Evolutionary conservation across 2,888 invertebrate genomes (phyloP), one percentile per base, ranked within the genome.

Genomic region (Eristalinus sepulchralis): DNA sequence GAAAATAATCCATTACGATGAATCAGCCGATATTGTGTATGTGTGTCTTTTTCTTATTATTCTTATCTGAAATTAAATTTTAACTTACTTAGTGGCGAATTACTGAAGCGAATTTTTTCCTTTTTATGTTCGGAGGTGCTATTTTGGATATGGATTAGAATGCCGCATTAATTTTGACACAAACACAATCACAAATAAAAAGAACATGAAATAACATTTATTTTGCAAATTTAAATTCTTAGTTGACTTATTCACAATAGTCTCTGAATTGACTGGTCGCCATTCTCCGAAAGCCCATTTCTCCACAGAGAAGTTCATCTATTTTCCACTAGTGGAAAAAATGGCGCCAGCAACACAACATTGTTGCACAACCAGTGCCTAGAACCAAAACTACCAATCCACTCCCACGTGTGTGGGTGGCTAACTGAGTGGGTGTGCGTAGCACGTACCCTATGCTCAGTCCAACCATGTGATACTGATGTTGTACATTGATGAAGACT

Each of bases 391-490:
- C 2, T 31, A 3, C 70, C 11, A 31, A 5, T 11, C 1, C n/a
- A 47, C 20, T 6, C 17, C 17, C 47, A 4, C 13, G 17, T 67
- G 31, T 67, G 47, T 33, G 64, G 31, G 62, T 68, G 47, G 10
- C 6, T 22, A 17, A 36, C 2, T 11, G 13, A 39, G 8, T 27
- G 36, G 13, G 31, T 36, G 53, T 60, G 4, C 1, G 57, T 57
- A 13, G 5, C 11, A 39, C 39, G 33, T 9, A 73, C 62, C 22
- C 70, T 63, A 72, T 79, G 78, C 75, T 76, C 79, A 83, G 62
- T 62, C 79, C 33, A 75, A 57, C 75, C 78, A 86, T 83, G 83
- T 86, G 86, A 73, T 83, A 83, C 73, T 83, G 33, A 83, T 75
- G 62, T 39, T 82, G 78, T 76, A 27, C 62, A 62, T 60, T 34